Percentiles rank a stretch among this genome's conserved stretches.
Conservation (phyloP, 2,113 vertebrate species). For the Oenanthe melanoleuca region DNA sequence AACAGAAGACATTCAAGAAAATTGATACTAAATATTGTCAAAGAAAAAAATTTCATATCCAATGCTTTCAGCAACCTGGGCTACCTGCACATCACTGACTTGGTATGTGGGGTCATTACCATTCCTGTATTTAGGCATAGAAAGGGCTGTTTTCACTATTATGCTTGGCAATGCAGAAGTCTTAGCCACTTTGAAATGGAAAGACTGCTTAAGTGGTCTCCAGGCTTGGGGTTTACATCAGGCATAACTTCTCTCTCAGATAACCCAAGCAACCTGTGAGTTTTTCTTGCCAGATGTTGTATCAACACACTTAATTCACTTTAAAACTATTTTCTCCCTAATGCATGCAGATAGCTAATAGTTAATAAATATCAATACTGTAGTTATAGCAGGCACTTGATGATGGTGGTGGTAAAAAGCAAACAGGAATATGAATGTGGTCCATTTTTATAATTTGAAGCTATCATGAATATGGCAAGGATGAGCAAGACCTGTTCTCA, state of each 20-base stretch:
- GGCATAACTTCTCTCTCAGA: background rate
- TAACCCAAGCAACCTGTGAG: background rate
- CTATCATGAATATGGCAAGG: background rate
- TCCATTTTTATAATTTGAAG: background rate
- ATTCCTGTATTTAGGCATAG: background rate
- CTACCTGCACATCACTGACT: background rate
- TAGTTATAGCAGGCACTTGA: background rate
- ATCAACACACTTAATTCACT: background rate
- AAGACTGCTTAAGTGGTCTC: background rate
- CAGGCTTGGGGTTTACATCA: background rate
- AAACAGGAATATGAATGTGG: background rate
- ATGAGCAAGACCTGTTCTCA: background rate
- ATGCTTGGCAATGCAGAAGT: background rate
- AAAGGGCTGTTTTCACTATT: background rate
- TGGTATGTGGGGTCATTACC: background rate
- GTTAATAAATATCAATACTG: background rate
- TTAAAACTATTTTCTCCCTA: background rate
- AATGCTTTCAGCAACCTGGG: background rate
- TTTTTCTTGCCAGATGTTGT: background rate
- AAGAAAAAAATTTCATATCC: background rate
- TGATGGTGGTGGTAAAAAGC: background rate
- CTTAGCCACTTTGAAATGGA: background rate
- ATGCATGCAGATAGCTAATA: background rate
- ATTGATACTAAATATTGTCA: background rate
- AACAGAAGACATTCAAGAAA: constrained; percentile 28